These are phyloP conservation scores for Rhagonycha fulva DNA, from an alignment of 2,888 invertebrate species.

Conservation along the genomic window DNA sequence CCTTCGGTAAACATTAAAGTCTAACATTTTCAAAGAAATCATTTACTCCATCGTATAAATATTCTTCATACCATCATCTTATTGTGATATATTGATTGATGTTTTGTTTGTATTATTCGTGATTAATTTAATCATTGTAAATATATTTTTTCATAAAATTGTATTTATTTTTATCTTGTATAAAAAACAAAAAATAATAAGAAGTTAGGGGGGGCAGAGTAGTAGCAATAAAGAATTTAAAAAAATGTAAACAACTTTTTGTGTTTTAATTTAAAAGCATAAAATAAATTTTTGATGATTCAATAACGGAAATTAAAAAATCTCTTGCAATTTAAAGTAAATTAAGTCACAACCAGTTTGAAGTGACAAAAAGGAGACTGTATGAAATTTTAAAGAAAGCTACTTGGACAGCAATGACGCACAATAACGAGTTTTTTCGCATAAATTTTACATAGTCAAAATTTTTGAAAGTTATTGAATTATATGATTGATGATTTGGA, in stretches of 20 bases:
- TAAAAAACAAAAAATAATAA: background rate
- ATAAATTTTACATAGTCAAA: background rate
- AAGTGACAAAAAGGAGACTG: background rate
- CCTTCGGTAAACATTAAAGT: slow-evolving; percentile 41
- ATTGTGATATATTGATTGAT: slow-evolving; percentile 33
- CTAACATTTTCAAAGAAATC: background rate
- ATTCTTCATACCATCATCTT: slow-evolving; percentile 27
- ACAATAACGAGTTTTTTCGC: background rate
- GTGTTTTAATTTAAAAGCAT: background rate
- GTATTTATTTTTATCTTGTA: background rate
- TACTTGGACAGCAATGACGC: background rate
- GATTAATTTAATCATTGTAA: slow-evolving; percentile 19
- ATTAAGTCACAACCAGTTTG: background rate
- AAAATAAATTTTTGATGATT: background rate
- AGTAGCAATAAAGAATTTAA: background rate
- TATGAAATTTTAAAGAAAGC: background rate
- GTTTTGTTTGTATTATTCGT: slow-evolving; percentile 26
- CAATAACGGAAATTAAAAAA: background rate
- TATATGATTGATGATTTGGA: too few species aligned
- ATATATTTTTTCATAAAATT: slow-evolving; percentile 32
- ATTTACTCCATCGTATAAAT: slow-evolving; percentile 12
- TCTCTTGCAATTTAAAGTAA: background rate
- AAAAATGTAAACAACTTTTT: background rate
- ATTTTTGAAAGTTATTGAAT: background rate
- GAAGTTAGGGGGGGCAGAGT: background rate